Evolutionary conservation across 2,113 vertebrate genomes (phyloP).

Genomic region (Regulus satrapa): DNA sequence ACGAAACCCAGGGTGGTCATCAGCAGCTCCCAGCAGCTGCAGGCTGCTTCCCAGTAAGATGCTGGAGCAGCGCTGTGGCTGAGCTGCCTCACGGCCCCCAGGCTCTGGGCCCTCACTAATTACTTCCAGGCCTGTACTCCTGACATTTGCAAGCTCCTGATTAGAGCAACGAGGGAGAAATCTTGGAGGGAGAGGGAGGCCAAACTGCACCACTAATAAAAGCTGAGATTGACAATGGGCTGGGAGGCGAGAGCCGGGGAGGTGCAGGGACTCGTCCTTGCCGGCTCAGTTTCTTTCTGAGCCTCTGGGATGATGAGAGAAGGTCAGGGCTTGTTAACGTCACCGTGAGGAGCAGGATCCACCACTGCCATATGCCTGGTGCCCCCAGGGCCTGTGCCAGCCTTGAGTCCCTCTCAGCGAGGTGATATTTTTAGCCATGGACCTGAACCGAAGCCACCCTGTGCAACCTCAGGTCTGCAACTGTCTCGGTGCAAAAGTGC

Average conservation of each 20-base stretch:
- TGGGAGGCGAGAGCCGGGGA: not conserved
- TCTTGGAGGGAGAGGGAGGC: constrained; percentile 32
- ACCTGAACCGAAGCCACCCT: not conserved
- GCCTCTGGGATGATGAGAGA: constrained; percentile 56
- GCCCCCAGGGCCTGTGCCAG: constrained; percentile 40
- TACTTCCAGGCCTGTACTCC: constrained; percentile 51
- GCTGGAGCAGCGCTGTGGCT: not conserved
- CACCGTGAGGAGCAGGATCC: constrained; percentile 28
- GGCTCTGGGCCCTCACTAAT: constrained; percentile 34
- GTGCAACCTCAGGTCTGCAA: not conserved
- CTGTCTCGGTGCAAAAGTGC: not conserved
- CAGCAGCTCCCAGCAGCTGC: not conserved
- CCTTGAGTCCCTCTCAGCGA: not conserved
- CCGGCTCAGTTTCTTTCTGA: not conserved
- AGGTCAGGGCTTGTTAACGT: constrained; percentile 65
- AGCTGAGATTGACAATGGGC: constrained; percentile 22
- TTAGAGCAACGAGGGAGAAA: constrained; percentile 60
- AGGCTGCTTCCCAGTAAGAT: not conserved
- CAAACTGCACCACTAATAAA: constrained; percentile 42
- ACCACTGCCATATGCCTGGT: constrained; percentile 23
- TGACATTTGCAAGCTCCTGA: constrained; percentile 64
- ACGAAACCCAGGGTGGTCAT: not conserved
- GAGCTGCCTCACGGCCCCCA: accelerated
- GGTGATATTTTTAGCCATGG: not conserved
- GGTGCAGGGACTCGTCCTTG: constrained; percentile 35